A percentile compares a stretch with the other conserved stretches of the same genome.
phyloP scores from a whole-genome alignment of 2,113 vertebrate species.

The Macaca mulatta region DNA sequence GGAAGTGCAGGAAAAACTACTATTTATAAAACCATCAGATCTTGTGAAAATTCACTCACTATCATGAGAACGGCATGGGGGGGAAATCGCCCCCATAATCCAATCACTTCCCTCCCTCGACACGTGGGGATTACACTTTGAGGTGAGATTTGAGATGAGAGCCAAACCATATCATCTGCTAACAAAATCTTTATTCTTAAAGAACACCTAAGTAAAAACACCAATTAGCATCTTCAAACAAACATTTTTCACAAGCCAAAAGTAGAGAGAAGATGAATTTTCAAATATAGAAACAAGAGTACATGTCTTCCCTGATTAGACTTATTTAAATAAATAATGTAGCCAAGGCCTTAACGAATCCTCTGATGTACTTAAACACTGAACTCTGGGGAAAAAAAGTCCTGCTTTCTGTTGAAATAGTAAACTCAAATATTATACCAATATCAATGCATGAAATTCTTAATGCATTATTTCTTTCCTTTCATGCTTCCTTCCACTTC shows the following conservation, averaged over 20 bases:
- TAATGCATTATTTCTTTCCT: neutral
- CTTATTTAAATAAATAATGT: constrained; percentile 42
- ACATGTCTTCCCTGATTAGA: constrained; percentile 45
- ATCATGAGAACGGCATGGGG: too few species aligned
- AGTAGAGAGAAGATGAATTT: constrained; percentile 40
- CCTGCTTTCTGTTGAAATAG: constrained; percentile 16
- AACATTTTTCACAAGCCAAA: constrained; percentile 33
- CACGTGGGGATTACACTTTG: too few species aligned
- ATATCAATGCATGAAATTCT: neutral
- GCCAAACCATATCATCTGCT: neutral
- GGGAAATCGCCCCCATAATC: too few species aligned
- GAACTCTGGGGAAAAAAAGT: neutral
- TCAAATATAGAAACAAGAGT: constrained; percentile 57
- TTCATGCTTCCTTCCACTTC: neutral
- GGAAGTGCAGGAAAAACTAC: too few species aligned
- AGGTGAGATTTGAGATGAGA: too few species aligned
- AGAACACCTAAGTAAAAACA: constrained; percentile 48
- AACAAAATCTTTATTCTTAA: constrained; percentile 6
- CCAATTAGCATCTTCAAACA: constrained; percentile 39
- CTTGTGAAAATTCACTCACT: too few species aligned
- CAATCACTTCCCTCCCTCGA: too few species aligned
- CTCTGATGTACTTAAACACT: constrained; percentile 15
- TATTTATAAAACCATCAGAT: too few species aligned
- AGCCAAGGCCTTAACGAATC: constrained; percentile 55
- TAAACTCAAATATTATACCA: constrained; percentile 30